Conservation (phyloP, 2,888 invertebrate species). For the Eumerus sabulonum region DNA sequence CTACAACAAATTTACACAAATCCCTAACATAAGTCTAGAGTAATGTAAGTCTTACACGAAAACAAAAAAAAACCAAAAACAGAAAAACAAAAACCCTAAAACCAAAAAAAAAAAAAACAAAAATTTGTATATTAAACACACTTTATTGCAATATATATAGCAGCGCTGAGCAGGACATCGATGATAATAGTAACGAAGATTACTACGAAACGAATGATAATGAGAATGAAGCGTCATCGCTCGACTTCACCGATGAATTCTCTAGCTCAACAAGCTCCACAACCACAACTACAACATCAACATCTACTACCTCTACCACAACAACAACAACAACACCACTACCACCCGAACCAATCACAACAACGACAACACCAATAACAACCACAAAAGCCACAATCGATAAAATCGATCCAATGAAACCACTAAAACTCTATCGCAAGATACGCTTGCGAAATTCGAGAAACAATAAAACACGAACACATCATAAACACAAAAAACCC, state of each 20-base stretch:
- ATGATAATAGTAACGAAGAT: conserved; percentile 53
- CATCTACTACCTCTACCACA: conserved; percentile 70
- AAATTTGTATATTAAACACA: conserved; percentile 46
- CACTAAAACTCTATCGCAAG: conserved; percentile 60
- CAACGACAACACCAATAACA: conserved; percentile 45
- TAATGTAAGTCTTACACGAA: conserved; percentile 18
- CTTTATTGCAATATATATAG: conserved; percentile 66
- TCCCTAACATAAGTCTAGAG: conserved; percentile 28
- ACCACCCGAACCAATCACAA: conserved; percentile 74
- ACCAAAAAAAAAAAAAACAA: conserved; percentile 55
- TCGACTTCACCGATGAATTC: conserved; percentile 47
- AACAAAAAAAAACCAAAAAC: conserved; percentile 44
- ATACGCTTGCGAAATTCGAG: conserved; percentile 70
- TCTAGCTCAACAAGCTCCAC: conserved; percentile 59
- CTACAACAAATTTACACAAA: background rate
- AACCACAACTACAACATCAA: conserved; percentile 60
- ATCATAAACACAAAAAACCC: conserved; percentile 72
- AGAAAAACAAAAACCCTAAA: conserved; percentile 53
- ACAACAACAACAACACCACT: conserved; percentile 75
- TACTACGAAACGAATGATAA: conserved; percentile 55
- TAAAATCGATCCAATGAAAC: conserved; percentile 43
- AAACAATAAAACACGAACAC: conserved; percentile 71
- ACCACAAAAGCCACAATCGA: no score
- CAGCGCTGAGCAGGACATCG: conserved; percentile 66
- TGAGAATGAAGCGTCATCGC: conserved; percentile 59